phyloP scores from a whole-genome alignment of 2,797 vertebrate genomes.

The Scolopax rusticola region DNA sequence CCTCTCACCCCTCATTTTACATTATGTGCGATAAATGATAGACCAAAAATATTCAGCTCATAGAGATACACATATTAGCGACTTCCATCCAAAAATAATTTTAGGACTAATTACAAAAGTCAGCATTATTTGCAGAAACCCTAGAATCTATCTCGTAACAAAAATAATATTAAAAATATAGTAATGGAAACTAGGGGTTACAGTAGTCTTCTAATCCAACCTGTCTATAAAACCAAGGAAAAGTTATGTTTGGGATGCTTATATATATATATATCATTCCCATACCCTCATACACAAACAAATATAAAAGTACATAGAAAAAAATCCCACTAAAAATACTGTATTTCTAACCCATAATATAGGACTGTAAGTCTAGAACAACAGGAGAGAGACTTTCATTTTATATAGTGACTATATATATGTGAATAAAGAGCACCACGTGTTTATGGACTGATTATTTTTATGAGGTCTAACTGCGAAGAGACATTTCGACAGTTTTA shows the following conservation, averaged over 20 bases:
- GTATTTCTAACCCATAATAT: background rate
- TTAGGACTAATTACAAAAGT: background rate
- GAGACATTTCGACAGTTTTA: constrained; percentile 34
- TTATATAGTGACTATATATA: background rate
- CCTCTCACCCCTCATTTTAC: background rate
- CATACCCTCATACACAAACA: accelerated
- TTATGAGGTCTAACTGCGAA: constrained; percentile 38
- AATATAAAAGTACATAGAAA: background rate
- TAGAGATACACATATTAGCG: background rate
- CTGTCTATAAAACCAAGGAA: background rate
- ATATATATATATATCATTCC: background rate
- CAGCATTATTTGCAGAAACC: background rate
- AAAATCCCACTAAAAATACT: background rate
- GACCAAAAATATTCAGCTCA: background rate
- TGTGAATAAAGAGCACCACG: background rate
- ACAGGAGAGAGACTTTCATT: background rate
- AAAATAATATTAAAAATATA: background rate
- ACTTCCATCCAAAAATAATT: background rate
- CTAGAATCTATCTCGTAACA: background rate
- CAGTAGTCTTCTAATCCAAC: background rate
- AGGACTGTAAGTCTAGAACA: background rate
- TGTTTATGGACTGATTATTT: constrained; percentile 37
- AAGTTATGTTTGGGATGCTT: background rate
- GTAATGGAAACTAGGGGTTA: background rate
- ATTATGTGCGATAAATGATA: background rate